Conservation (phyloP, 2,888 invertebrate genomes). For the Perithous albicinctus region DNA sequence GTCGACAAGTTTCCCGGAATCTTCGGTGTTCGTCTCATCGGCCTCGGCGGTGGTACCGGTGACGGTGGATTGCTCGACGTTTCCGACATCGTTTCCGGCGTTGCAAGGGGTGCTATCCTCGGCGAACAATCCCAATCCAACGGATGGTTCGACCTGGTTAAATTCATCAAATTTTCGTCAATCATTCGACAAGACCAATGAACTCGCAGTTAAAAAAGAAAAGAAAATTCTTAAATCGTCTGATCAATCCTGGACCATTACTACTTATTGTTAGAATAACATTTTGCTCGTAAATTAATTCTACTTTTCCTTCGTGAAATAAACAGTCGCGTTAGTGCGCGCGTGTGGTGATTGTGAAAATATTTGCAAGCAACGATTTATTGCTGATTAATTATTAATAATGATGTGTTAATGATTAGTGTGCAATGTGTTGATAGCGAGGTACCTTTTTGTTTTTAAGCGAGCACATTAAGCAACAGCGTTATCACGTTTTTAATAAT, state of each 20-base stretch:
- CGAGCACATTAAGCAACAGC: constrained; percentile 63
- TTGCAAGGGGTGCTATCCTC: constrained; percentile 91
- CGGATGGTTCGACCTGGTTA: constrained; percentile 71
- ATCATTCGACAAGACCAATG: background rate
- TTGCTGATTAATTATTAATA: constrained; percentile 10
- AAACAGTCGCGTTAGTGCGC: constrained; percentile 18
- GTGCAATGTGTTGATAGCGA: constrained; percentile 58
- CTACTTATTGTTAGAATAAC: background rate
- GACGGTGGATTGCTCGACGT: constrained; percentile 91
- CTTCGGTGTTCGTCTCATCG: constrained; percentile 89
- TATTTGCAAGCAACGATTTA: constrained; percentile 52
- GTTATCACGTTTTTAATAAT: constrained; percentile 18
- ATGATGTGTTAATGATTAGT: constrained; percentile 36
- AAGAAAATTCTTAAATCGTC: background rate
- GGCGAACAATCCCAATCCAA: constrained; percentile 79
- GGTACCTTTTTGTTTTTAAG: constrained; percentile 32
- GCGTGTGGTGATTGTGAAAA: constrained; percentile 46
- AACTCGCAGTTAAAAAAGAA: background rate
- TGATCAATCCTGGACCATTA: background rate
- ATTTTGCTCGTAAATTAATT: constrained; percentile 8
- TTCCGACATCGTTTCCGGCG: constrained; percentile 93
- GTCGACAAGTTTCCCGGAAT: constrained; percentile 88
- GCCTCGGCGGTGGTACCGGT: constrained; percentile 87
- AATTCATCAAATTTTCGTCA: constrained; percentile 8
- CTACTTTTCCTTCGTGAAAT: constrained; percentile 27